Percentiles rank a stretch among this genome's conserved stretches.
Conservation (phyloP, 2,888 invertebrate species). For the Venustoraphidia nigricollis region DNA sequence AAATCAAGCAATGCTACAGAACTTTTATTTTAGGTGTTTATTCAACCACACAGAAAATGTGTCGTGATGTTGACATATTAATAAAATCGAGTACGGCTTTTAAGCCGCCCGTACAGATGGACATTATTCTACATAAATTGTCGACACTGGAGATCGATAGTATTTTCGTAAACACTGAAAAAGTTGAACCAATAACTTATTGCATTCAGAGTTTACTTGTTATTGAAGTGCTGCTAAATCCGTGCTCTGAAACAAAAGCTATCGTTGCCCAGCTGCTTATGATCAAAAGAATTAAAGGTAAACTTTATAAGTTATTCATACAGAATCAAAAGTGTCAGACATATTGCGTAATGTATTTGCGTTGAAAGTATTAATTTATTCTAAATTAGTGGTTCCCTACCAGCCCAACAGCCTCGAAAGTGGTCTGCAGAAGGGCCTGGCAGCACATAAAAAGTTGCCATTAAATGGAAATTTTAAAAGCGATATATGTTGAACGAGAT, state of each 20-base stretch:
- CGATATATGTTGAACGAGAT: too few relatives aligned
- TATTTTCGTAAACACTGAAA: constrained; percentile 36
- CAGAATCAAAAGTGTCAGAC: neutral
- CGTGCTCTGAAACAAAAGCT: constrained; percentile 66
- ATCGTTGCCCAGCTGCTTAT: constrained; percentile 71
- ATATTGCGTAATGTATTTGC: neutral
- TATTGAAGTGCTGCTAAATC: constrained; percentile 70
- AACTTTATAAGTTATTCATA: neutral
- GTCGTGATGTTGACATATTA: constrained; percentile 50
- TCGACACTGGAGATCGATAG: constrained; percentile 46
- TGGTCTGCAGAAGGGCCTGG: too few relatives aligned
- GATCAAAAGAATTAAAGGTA: constrained; percentile 66
- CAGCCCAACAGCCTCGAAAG: too few relatives aligned
- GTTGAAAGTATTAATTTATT: too few relatives aligned
- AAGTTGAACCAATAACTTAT: constrained; percentile 50
- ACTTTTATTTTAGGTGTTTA: constrained; percentile 1
- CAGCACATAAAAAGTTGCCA: too few relatives aligned
- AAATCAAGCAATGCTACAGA: neutral
- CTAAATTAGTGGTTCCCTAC: too few relatives aligned
- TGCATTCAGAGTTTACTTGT: constrained; percentile 69
- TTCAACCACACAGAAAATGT: constrained; percentile 38
- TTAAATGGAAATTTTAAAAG: too few relatives aligned
- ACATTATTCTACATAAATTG: constrained; percentile 43
- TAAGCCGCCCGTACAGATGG: constrained; percentile 38
- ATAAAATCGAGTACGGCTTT: constrained; percentile 33